These are phyloP conservation scores for Patiria pectinifera DNA, from an alignment of 53 echinoderm and acorn worm species.

Conservation along the genomic window DNA sequence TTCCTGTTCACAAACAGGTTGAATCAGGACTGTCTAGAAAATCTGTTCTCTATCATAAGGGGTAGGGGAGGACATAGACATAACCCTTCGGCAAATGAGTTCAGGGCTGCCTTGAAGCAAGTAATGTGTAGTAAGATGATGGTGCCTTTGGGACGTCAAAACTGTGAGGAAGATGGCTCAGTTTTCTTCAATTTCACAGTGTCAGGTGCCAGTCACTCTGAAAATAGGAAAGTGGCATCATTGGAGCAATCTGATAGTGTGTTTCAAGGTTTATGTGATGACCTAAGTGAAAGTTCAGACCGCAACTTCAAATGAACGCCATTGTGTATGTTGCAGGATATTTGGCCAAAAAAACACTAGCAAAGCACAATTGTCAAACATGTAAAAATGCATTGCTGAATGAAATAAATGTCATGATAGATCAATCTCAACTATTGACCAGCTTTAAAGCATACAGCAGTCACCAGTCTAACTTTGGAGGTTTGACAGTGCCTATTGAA, in stretches of 20 bases:
- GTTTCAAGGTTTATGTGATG: background rate
- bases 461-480: conserved; percentile 25
- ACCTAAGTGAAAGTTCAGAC: conserved; percentile 16
- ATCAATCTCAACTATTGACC: too few species aligned
- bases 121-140: conserved; percentile 57
- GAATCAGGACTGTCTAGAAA: conserved; percentile 47
- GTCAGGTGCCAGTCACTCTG: background rate
- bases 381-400: conserved; percentile 18
- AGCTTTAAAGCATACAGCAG: background rate
- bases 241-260: background rate
- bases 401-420: too few species aligned
- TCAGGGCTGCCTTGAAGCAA: conserved; percentile 55
- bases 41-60: conserved; percentile 39
- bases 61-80: conserved; percentile 36
- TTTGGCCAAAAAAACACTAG: conserved; percentile 27
- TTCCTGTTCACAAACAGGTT: conserved; percentile 31
- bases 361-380: background rate
- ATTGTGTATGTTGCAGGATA: conserved; percentile 48
- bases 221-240: conserved; percentile 4
- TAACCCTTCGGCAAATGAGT: conserved; percentile 42
- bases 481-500: conserved; percentile 23
- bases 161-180: conserved; percentile 26
- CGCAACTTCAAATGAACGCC: conserved; percentile 32
- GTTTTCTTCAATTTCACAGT: background rate
- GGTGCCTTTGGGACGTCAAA: conserved; percentile 28